These are phyloP conservation scores for Sceloporus tristichus DNA, from an alignment of 2,113 vertebrate genomes.

Conservation along the genomic window DNA sequence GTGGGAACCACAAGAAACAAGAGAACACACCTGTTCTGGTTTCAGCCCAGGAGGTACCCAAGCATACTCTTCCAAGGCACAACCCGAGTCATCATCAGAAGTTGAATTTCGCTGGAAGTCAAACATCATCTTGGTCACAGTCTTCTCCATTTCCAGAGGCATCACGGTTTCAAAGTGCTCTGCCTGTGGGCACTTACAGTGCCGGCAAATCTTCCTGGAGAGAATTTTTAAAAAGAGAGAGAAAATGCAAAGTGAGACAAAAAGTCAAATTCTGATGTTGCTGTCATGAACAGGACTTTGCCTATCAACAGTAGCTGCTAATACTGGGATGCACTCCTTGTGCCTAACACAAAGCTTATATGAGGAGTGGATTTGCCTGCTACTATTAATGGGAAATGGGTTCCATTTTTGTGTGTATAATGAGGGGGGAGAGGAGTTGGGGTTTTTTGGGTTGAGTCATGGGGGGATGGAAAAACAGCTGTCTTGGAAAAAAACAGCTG, in stretches of 20 bases:
- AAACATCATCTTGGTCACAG: conserved; percentile 97
- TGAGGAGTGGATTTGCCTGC: conserved; percentile 59
- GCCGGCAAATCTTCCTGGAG: conserved; percentile 95
- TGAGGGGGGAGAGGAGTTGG: not conserved
- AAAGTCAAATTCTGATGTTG: not conserved
- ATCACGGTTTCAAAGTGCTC: conserved; percentile 95
- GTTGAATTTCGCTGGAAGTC: conserved; percentile 99
- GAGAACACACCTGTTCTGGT: conserved; percentile 91
- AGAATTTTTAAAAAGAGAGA: conserved; percentile 20
- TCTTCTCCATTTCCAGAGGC: conserved; percentile 99
- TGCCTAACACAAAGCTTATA: not conserved
- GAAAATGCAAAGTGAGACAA: conserved; percentile 41
- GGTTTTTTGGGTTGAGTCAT: not conserved
- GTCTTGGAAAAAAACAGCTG: not conserved
- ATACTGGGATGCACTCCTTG: not conserved
- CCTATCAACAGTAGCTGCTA: conserved; percentile 32
- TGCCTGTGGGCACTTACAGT: conserved; percentile 97
- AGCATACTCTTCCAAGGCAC: conserved; percentile 96
- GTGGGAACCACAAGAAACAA: not conserved
- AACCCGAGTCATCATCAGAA: conserved; percentile 96
- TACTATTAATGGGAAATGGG: conserved; percentile 24
- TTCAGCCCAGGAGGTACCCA: conserved; percentile 98
- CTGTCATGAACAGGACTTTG: conserved; percentile 30
- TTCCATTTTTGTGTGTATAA: not conserved
- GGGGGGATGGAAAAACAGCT: not conserved